Evolutionary conservation across 2,113 vertebrate genomes (phyloP).

Genomic region (Lophotis ruficrista): DNA sequence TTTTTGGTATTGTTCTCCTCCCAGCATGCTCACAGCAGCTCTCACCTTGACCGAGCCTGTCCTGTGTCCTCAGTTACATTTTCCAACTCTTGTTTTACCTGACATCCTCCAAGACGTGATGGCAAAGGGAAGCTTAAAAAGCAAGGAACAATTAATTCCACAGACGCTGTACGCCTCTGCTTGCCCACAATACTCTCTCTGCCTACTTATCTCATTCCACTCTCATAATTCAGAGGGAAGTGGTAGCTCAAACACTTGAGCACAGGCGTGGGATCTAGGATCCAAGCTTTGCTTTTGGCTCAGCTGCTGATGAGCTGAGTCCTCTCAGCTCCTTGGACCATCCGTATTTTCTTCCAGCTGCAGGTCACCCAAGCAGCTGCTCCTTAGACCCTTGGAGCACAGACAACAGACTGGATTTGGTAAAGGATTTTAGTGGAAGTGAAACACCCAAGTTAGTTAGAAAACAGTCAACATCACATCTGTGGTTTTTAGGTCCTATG

Average conservation of each 20-base stretch:
- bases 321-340: background rate
- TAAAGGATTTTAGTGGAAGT: background rate
- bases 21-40: background rate
- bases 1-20: background rate
- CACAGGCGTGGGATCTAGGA: background rate
- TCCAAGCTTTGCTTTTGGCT: background rate
- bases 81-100: background rate
- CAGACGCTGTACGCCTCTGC: background rate
- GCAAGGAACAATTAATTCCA: background rate
- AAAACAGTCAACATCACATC: background rate
- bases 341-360: background rate
- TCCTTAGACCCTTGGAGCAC: background rate
- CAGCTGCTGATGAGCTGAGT: background rate
- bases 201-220: background rate
- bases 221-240: background rate
- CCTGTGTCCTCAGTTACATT: background rate
- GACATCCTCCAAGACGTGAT: accelerated
- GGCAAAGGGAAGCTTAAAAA: background rate
- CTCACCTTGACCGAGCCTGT: background rate
- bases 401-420: background rate
- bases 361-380: background rate
- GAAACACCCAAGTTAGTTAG: background rate
- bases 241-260: background rate
- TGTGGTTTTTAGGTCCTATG: background rate
- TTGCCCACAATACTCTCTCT: background rate